A percentile compares a stretch with the other conserved stretches of the same genome.
Conservation (phyloP, 2,888 invertebrate genomes). For the Halocaridina rubra region DNA sequence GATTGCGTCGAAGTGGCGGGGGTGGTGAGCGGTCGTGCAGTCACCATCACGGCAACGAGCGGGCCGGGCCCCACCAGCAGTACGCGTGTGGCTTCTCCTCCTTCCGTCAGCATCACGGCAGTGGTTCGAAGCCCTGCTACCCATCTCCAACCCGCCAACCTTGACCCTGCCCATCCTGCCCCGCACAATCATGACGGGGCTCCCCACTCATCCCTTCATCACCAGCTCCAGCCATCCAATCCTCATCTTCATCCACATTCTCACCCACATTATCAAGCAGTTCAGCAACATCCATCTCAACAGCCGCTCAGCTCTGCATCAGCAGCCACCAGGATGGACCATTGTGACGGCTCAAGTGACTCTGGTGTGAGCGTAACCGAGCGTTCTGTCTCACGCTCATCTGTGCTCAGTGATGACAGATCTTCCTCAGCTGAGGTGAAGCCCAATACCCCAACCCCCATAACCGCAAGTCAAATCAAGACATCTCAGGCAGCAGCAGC, state of each 20-base stretch:
- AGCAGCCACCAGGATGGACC: slow-evolving; percentile 61
- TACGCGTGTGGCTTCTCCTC: slow-evolving; percentile 58
- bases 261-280: slow-evolving; percentile 27
- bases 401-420: slow-evolving; percentile 62
- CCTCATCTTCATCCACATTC: slow-evolving; percentile 25
- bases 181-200: slow-evolving; percentile 41
- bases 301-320: slow-evolving; percentile 31
- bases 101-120: slow-evolving; percentile 63
- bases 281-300: slow-evolving; percentile 32
- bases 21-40: slow-evolving; percentile 56
- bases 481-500: slow-evolving; percentile 13
- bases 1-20: slow-evolving; percentile 46
- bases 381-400: slow-evolving; percentile 61
- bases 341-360: slow-evolving; percentile 62
- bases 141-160: slow-evolving; percentile 36
- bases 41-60: slow-evolving; percentile 61
- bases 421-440: slow-evolving; percentile 62
- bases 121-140: slow-evolving; percentile 58
- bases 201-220: slow-evolving; percentile 21
- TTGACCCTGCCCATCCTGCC: slow-evolving; percentile 42
- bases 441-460: slow-evolving; percentile 60
- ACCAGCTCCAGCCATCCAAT: not conserved
- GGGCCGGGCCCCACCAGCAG: slow-evolving; percentile 55
- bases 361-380: slow-evolving; percentile 62
- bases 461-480: slow-evolving; percentile 21